Base-by-base conservation (phyloP, 2,113 vertebrate genomes). In the Brachionichthys hirsutus region DNA sequence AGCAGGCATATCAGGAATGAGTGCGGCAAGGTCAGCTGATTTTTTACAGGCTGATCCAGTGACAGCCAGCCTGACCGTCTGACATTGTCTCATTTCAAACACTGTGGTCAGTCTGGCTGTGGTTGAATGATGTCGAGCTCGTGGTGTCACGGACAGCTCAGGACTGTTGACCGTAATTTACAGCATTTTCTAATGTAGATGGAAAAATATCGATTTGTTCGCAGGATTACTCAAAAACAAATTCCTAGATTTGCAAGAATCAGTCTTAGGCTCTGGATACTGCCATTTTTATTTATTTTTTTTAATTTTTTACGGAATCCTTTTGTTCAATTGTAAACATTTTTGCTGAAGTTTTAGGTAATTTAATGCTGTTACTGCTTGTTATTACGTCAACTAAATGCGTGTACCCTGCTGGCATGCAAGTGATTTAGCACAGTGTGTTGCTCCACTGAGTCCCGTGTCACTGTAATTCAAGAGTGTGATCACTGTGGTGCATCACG, bases 21-120 rank as follows among this genome's bases (percentile, higher is more conserved):
- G 16, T 9, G 19, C 18, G 22, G 17, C 2, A 47, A 11, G 44
- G 20, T 17, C 43, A 22, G 18, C 15, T 35, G 38, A 12, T 30
- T 49, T 12, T 58, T 47, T 30, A 8, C 18, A 48, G 41, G 15
- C 42, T 47, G 44, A 52, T 41, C 17, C 7, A 7, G 3, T 22
- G 49, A 2, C 41, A 7, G 3, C 36, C 34, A 55, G 34, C 64
- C 44, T 1, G 5, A 51, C 41, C 17, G 15, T 54, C 36, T 55
- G 50, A 43, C 11, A 16, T 50, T 57, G 47, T 19, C 2, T 20
- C 52, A 70, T 35, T 41, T 15, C 40, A 42, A 42, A 14, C 12
- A 14, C 3, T 42, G 40, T 42, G 40, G 15, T 2, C n/a, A n/a
- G 19, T 30, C 22, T 52, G 60, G 22, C 43, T 47, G 17, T 42